Conservation (phyloP, 1,140 invertebrate species). For the Cyclargus thomasi region DNA sequence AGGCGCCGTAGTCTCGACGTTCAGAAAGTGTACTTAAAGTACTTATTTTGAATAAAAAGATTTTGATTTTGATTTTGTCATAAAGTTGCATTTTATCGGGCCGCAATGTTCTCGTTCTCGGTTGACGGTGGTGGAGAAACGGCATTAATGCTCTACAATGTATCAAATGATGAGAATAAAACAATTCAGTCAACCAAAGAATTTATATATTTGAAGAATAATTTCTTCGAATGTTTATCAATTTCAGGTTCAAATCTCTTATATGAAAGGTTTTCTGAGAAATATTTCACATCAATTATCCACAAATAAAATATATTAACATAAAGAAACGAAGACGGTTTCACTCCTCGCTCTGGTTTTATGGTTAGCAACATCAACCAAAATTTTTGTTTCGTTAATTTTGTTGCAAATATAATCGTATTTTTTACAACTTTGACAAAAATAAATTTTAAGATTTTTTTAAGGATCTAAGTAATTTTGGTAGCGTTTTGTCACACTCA, state of each 20-base stretch:
- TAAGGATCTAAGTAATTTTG: too few relatives aligned
- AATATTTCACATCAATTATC: not conserved
- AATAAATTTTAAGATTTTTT: too few relatives aligned
- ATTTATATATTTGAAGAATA: not conserved
- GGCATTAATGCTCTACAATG: slow-evolving; percentile 9
- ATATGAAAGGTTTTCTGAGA: not conserved
- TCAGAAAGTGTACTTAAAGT: too few relatives aligned
- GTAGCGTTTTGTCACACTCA: too few relatives aligned
- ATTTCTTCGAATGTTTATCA: not conserved
- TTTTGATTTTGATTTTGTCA: too few relatives aligned
- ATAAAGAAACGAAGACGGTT: not conserved
- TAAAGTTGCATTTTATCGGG: too few relatives aligned
- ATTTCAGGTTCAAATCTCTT: not conserved
- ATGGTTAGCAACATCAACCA: not conserved
- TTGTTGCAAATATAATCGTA: not conserved
- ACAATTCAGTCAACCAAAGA: not conserved
- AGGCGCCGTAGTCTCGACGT: too few relatives aligned
- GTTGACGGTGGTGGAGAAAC: too few relatives aligned
- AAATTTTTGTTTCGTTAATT: not conserved
- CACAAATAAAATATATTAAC: not conserved
- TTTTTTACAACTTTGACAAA: not conserved
- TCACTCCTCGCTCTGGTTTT: not conserved
- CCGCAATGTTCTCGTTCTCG: too few relatives aligned
- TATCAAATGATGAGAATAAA: not conserved
- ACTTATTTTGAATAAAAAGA: too few relatives aligned